Evolutionary conservation across 2,113 vertebrate genomes (phyloP).

Genomic region (Shinisaurus crocodilurus): DNA sequence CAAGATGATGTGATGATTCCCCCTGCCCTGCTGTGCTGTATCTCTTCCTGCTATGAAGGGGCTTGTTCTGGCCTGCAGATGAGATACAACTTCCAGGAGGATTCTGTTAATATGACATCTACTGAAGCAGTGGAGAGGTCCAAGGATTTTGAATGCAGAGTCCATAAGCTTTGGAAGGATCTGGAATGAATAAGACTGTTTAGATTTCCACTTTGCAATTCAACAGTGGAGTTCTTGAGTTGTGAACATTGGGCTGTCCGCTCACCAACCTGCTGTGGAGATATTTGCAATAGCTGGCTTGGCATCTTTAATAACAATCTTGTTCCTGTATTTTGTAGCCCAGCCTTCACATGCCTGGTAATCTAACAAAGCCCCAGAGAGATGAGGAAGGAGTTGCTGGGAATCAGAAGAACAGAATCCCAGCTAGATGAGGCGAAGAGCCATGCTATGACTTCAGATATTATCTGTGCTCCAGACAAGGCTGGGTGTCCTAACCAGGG

Average conservation of each 20-base stretch:
- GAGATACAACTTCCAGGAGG: slow-evolving; percentile 55
- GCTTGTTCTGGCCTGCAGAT: slow-evolving; percentile 61
- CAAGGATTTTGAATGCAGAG: slow-evolving; percentile 46
- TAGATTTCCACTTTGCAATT: slow-evolving; percentile 22
- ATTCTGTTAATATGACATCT: slow-evolving; percentile 53
- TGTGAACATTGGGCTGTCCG: not conserved
- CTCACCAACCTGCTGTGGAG: not conserved
- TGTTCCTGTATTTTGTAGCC: slow-evolving; percentile 19
- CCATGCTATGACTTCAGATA: not conserved
- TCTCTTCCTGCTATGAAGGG: slow-evolving; percentile 32
- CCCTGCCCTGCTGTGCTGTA: slow-evolving; percentile 53
- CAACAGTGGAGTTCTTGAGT: slow-evolving; percentile 18
- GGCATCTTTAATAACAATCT: slow-evolving; percentile 11
- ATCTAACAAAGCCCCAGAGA: not conserved
- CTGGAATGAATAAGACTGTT: slow-evolving; percentile 46
- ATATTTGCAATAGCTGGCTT: not conserved
- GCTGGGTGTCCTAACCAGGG: not conserved
- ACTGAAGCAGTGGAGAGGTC: slow-evolving; percentile 55
- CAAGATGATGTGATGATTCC: slow-evolving; percentile 40
- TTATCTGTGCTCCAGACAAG: not conserved
- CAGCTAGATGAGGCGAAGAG: not conserved
- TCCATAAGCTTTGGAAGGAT: slow-evolving; percentile 36
- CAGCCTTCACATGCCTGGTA: not conserved
- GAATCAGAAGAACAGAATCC: not conserved
- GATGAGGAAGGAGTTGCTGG: not conserved